Conservation (phyloP, 2,888 invertebrate species). For the Coenonympha arcania region DNA sequence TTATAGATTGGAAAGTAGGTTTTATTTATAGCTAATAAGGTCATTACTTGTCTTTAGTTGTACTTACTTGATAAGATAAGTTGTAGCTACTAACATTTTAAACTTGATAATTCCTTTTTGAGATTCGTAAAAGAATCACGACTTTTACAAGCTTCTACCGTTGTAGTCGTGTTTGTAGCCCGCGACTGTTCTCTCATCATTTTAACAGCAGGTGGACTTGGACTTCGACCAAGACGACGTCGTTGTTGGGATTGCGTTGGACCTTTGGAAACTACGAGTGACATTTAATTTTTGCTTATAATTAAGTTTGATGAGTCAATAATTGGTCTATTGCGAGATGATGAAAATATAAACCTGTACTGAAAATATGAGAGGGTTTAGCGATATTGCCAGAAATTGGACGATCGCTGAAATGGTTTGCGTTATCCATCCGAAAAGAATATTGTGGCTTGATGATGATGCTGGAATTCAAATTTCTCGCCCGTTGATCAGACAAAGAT, state of each 20-base stretch:
- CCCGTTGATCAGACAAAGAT: constrained; percentile 33
- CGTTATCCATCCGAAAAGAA: constrained; percentile 13
- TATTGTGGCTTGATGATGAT: constrained; percentile 45
- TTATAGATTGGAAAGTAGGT: too few species aligned
- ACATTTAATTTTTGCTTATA: neutral
- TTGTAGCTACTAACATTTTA: constrained; percentile 41
- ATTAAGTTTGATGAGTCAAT: too few species aligned
- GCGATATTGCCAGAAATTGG: constrained; percentile 25
- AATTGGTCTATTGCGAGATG: too few species aligned
- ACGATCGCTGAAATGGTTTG: constrained; percentile 28
- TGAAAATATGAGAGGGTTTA: constrained; percentile 34
- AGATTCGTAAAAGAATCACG: constrained; percentile 43
- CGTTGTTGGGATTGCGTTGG: constrained; percentile 37
- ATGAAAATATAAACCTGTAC: constrained; percentile 33
- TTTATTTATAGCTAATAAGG: too few species aligned
- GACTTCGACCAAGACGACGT: constrained; percentile 62
- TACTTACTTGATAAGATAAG: too few species aligned
- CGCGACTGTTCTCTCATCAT: constrained; percentile 42
- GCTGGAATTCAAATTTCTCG: constrained; percentile 38
- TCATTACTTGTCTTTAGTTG: too few species aligned
- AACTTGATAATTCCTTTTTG: constrained; percentile 48
- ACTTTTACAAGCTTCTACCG: constrained; percentile 33
- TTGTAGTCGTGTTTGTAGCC: constrained; percentile 50
- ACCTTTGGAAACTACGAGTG: constrained; percentile 31
- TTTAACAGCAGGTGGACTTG: constrained; percentile 46